Evolutionary conservation across 2,888 invertebrate genomes (phyloP), one percentile per base, ranked within the genome.

Genomic region (Drosophila rubida): DNA sequence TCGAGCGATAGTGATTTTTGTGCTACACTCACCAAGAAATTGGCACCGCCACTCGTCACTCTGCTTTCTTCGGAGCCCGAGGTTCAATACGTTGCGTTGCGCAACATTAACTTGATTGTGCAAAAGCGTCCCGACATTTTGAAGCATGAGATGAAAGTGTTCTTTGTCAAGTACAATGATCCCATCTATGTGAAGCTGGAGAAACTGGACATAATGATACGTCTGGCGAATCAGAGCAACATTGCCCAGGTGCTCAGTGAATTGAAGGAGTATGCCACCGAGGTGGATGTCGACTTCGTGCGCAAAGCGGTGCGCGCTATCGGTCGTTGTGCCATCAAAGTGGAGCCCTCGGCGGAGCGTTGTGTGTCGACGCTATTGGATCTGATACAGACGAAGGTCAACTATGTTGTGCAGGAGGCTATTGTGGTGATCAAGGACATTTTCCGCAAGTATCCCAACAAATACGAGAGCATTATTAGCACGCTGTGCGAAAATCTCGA

Each of bases 91-190:
- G 99, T 99, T 4, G 99, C 99, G 0, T 93, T 99, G 63, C 93
- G 99, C 78, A 99, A 99, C 92, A 99, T 99, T 90, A 99, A 99
- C 93, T 94, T 99, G 46, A 99, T 99, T 72, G 99, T 99, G 13
- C 99, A 99, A 93, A 99, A 99, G 92, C 94, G 99, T 42, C 98
- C 99, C 0, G 99, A 99, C 67, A 99, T 99, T 80, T 93, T 99
- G 45, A 99, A 99, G 91, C 98, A 99, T 89, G 99, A 99, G 93
- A 99, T 99, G 99, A 99, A 99, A 94, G 98, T 97, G 64, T 99
- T 99, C 93, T 99, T 99, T 92, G 99, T 99, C 35, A 99, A 99
- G 91, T 99, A 99, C 93, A 99, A 99, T 92, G 99, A 99, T 93
- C 99, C 99, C 0, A 99, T 99, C 91, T 99, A 99, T 92, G 99